A percentile compares a stretch with the other conserved stretches of the same genome.
Conservation (phyloP, 2,888 invertebrate species). For the Anthrax anthrax region DNA sequence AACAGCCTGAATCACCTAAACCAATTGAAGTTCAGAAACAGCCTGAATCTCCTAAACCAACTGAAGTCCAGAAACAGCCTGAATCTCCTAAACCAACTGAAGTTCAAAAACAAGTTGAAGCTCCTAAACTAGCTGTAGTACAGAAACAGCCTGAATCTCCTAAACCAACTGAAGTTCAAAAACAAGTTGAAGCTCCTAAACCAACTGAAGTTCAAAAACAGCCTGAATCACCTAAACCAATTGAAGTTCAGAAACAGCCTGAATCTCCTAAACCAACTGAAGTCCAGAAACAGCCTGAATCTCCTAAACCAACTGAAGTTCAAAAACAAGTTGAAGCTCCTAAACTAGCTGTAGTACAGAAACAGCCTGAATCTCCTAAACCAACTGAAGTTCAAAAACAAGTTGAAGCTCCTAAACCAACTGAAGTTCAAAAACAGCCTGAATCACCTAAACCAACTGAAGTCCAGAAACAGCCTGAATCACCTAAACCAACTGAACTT, state of each 20-base stretch:
- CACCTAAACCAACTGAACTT: conserved; percentile 42
- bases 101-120: conserved; percentile 38
- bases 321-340: conserved; percentile 36
- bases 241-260: conserved; percentile 39
- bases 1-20: conserved; percentile 35
- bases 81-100: conserved; percentile 3
- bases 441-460: conserved; percentile 38
- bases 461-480: conserved; percentile 42
- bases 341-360: conserved; percentile 36
- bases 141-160: conserved; percentile 38
- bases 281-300: conserved; percentile 62
- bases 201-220: conserved; percentile 83
- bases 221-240: conserved; percentile 65
- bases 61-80: conserved; percentile 59
- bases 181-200: conserved; percentile 35
- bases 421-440: conserved; percentile 33
- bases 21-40: conserved; percentile 41
- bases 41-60: conserved; percentile 21
- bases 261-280: conserved; percentile 29
- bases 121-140: conserved; percentile 34
- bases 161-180: conserved; percentile 71
- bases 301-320: conserved; percentile 52
- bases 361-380: conserved; percentile 35
- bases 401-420: conserved; percentile 2
- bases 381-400: conserved; percentile 59